Conservation (phyloP, 2,113 vertebrate genomes). For the Camelus bactrianus region DNA sequence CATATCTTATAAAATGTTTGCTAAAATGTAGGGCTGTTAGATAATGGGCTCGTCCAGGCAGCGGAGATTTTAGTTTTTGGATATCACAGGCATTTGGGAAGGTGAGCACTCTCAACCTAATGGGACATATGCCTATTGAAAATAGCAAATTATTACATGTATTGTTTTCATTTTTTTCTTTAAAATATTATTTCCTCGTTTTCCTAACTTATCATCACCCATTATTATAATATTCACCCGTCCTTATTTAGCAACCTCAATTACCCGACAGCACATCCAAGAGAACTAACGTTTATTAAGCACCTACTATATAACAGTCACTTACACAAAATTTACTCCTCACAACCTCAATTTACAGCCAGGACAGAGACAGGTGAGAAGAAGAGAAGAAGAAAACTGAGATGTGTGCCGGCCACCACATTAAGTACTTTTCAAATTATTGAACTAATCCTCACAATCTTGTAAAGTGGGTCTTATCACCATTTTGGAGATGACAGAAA, state of each 20-base stretch:
- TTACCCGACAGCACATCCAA: neutral
- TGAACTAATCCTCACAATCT: neutral
- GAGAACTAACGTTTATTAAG: neutral
- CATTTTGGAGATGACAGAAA: neutral
- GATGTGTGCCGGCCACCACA: neutral
- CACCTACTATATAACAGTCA: neutral
- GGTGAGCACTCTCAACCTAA: neutral
- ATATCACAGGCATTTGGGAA: constrained; percentile 6
- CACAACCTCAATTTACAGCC: neutral
- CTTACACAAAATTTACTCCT: neutral
- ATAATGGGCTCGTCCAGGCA: neutral
- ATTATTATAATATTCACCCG: neutral
- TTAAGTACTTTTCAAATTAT: neutral
- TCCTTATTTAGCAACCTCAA: neutral
- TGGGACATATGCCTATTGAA: neutral
- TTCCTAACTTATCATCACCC: neutral
- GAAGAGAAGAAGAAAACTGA: neutral
- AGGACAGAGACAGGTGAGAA: neutral
- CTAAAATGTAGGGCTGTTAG: neutral
- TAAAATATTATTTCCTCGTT: neutral
- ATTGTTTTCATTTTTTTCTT: neutral
- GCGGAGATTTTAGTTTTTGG: neutral
- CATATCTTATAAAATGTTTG: neutral
- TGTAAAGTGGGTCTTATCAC: neutral
- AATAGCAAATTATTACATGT: neutral